Evolutionary conservation across 1,140 invertebrate genomes (phyloP).

Genomic region (Chelonus insularis): DNA sequence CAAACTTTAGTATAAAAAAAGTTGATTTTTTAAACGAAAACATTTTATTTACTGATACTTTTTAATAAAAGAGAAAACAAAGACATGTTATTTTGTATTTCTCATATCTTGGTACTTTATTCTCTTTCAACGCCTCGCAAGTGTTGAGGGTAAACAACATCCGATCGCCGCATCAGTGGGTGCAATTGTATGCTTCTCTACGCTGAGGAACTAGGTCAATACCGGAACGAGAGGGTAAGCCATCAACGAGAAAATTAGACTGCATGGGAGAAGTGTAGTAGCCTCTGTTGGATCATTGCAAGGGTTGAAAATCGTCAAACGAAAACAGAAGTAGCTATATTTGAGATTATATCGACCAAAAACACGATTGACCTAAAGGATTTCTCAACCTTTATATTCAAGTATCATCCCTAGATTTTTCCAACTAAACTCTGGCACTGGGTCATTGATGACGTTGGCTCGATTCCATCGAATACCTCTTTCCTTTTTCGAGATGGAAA

Average conservation of each 20-base stretch:
- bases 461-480: conserved; percentile 14
- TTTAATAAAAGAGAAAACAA: background rate
- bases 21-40: no score
- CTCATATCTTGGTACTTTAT: background rate
- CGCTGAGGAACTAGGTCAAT: conserved; percentile 19
- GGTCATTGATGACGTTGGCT: conserved; percentile 27
- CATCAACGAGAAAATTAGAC: conserved; percentile 30
- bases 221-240: conserved; percentile 4
- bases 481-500: conserved; percentile 10
- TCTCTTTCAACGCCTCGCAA: background rate
- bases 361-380: conserved; percentile 21
- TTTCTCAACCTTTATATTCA: background rate
- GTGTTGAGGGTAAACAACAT: conserved; percentile 30
- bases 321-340: background rate
- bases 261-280: background rate
- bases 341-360: conserved; percentile 16
- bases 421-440: conserved; percentile 10
- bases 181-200: background rate
- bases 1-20: no score
- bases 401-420: conserved; percentile 6
- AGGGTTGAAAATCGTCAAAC: background rate
- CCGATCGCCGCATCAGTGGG: conserved; percentile 22
- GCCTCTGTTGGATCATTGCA: background rate
- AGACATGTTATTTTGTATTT: background rate
- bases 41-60: no score